Conservation (phyloP, 2,888 invertebrate species). For the Callimorpha dominula region DNA sequence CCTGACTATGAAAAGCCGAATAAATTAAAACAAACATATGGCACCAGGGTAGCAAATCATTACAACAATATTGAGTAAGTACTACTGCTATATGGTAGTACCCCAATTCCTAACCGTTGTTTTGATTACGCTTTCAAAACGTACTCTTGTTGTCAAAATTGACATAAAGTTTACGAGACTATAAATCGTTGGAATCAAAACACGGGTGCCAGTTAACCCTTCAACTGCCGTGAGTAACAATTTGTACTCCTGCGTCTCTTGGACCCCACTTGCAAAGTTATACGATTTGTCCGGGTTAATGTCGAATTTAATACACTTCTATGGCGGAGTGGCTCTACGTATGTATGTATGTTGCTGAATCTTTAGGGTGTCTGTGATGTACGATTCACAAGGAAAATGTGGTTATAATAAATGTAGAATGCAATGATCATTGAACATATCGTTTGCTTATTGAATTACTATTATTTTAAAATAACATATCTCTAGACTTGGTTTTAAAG, state of each 20-base stretch:
- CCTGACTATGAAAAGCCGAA: background rate
- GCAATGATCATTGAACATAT: too few species aligned
- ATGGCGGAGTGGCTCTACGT: constrained; percentile 62
- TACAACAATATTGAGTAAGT: constrained; percentile 1
- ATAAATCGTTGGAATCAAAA: constrained; percentile 56
- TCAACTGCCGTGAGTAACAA: constrained; percentile 54
- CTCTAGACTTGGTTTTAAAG: too few species aligned
- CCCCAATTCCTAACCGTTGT: constrained; percentile 11
- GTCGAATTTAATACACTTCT: constrained; percentile 71
- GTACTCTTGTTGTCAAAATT: constrained; percentile 21
- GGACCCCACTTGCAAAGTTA: constrained; percentile 70
- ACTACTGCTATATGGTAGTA: constrained; percentile 5
- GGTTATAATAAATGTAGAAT: background rate
- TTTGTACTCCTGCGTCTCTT: constrained; percentile 60
- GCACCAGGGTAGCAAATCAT: background rate
- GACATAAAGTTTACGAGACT: constrained; percentile 39
- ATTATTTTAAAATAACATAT: too few species aligned
- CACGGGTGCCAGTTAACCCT: constrained; percentile 63
- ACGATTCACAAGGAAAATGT: background rate
- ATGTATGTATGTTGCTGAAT: constrained; percentile 65
- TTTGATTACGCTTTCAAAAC: constrained; percentile 21
- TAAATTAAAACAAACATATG: constrained; percentile 1
- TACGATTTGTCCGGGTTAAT: constrained; percentile 73
- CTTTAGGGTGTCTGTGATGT: constrained; percentile 49
- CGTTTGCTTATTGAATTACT: too few species aligned